Conservation (phyloP, 92 coral and sea anemone genomes). For the Epizoanthus scotinus region DNA sequence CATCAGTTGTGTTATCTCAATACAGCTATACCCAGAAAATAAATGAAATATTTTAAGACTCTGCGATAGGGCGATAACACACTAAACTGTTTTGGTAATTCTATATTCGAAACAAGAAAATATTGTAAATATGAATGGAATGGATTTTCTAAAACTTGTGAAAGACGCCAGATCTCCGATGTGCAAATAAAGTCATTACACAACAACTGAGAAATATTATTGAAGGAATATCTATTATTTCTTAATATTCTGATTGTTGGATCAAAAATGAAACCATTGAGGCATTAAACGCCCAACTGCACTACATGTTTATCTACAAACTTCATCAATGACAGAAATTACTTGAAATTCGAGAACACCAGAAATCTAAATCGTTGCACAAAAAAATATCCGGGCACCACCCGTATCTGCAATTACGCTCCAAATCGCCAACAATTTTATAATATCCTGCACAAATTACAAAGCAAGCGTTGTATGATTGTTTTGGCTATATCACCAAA, state of each 20-base stretch:
- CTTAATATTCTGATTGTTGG: neutral
- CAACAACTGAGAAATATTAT: neutral
- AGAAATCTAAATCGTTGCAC: neutral
- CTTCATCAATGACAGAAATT: neutral
- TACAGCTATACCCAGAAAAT: too few relatives aligned
- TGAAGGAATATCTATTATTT: neutral
- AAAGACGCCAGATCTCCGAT: neutral
- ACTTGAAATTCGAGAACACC: conserved; percentile 31
- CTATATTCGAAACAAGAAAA: neutral
- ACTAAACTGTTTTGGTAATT: too few relatives aligned
- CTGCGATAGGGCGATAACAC: too few relatives aligned
- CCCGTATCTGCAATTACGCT: neutral
- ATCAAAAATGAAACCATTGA: neutral
- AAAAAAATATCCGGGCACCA: neutral
- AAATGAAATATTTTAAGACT: too few relatives aligned
- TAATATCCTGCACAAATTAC: neutral
- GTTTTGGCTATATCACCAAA: neutral
- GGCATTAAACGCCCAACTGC: neutral
- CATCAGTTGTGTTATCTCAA: too few relatives aligned
- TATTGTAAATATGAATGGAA: conserved; percentile 29
- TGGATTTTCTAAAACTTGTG: neutral
- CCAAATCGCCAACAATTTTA: neutral
- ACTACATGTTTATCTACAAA: neutral
- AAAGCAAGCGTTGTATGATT: neutral
- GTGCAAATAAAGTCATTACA: neutral